These are phyloP conservation scores for Emesis russula DNA, from an alignment of 2,888 invertebrate species.

Conservation along the genomic window DNA sequence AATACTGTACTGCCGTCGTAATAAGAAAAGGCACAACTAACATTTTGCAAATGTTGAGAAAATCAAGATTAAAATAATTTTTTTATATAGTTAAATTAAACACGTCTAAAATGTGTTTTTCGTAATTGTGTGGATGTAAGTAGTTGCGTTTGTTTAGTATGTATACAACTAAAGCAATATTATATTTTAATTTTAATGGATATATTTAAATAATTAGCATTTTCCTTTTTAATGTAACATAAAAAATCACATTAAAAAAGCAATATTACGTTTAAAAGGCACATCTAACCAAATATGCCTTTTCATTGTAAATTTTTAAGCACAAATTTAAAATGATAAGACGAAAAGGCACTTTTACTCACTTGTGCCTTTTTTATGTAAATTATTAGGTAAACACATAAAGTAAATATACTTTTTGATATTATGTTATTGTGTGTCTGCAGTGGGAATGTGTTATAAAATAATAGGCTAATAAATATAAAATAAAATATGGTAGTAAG, in stretches of 20 bases:
- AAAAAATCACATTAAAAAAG: background rate
- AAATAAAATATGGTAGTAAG: background rate
- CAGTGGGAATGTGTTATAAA: background rate
- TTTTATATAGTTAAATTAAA: too few species aligned
- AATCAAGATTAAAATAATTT: background rate
- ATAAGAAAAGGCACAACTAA: background rate
- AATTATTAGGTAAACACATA: background rate
- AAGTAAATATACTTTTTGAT: background rate
- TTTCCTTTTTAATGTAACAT: too few species aligned
- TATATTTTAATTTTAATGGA: too few species aligned
- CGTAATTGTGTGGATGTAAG: too few species aligned
- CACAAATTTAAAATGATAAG: constrained; percentile 10
- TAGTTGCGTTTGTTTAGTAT: too few species aligned
- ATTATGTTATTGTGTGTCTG: background rate
- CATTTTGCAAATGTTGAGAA: constrained; percentile 10
- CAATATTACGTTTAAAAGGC: constrained; percentile 24
- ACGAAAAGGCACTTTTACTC: constrained; percentile 2
- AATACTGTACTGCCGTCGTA: background rate
- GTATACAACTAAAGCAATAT: too few species aligned
- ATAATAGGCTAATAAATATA: background rate
- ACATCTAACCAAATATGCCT: constrained; percentile 13
- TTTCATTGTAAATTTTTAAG: background rate
- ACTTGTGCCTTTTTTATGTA: background rate
- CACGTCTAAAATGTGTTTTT: too few species aligned
- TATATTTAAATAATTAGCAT: too few species aligned